Percentiles rank a stretch among this genome's conserved stretches.
These are phyloP conservation scores for Eilema griseolum DNA, from an alignment of 2,888 invertebrate genomes.

Conservation along the genomic window DNA sequence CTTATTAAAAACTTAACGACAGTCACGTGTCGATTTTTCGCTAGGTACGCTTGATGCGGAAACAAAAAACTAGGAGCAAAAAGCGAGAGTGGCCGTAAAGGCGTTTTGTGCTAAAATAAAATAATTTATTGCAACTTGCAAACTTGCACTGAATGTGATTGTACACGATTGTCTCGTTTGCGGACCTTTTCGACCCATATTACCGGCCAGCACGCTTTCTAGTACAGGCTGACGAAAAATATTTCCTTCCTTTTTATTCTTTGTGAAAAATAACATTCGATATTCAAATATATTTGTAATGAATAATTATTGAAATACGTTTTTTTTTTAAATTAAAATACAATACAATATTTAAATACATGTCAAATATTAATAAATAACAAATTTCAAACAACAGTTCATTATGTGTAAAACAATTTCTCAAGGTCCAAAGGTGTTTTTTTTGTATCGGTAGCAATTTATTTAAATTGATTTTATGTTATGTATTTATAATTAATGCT, in stretches of 20 bases:
- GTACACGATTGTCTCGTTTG: constrained; percentile 44
- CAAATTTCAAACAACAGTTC: background rate
- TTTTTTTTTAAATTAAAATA: background rate
- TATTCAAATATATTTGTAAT: background rate
- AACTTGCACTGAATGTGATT: constrained; percentile 51
- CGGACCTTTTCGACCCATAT: constrained; percentile 51
- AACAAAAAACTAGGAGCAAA: constrained; percentile 77
- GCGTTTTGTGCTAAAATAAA: constrained; percentile 67
- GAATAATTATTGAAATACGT: background rate
- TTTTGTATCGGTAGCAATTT: background rate
- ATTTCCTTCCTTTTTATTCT: background rate
- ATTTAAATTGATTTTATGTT: background rate
- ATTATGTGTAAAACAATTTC: background rate
- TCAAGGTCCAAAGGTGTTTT: constrained; percentile 1
- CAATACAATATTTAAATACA: background rate
- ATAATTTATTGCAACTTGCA: constrained; percentile 76
- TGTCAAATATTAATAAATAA: background rate
- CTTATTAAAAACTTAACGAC: constrained; percentile 60
- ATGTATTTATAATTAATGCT: background rate
- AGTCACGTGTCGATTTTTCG: constrained; percentile 78
- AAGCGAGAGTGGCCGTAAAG: constrained; percentile 74
- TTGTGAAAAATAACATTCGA: background rate
- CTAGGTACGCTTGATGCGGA: constrained; percentile 55
- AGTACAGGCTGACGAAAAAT: constrained; percentile 44
- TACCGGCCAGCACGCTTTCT: constrained; percentile 57